Evolutionary conservation across 1,140 invertebrate species (phyloP).

Genomic region (Drosophila parabipectinata): DNA sequence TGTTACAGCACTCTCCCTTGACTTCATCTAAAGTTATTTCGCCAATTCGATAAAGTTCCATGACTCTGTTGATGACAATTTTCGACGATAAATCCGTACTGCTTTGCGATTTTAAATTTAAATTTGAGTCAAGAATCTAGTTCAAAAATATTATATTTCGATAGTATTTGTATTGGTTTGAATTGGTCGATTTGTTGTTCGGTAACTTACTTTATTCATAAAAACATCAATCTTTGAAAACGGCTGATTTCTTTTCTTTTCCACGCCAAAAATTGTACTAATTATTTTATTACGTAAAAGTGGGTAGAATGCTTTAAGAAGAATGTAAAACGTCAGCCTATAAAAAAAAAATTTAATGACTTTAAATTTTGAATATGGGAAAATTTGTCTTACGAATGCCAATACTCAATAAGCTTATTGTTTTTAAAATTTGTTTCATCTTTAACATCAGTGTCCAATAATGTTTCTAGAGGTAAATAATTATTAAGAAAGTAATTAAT

Average conservation of each 20-base stretch:
- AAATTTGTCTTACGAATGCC: not conserved
- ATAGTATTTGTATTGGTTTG: not conserved
- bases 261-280: not conserved
- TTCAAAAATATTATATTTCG: not conserved
- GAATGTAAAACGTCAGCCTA: not conserved
- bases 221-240: not conserved
- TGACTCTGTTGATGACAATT: slow-evolving; percentile 34
- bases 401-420: not conserved
- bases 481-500: no score
- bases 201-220: not conserved
- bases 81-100: not conserved
- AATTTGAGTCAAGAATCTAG: slow-evolving; percentile 10
- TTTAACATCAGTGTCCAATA: slow-evolving; percentile 35
- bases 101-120: not conserved
- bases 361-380: not conserved
- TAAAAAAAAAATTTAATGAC: not conserved
- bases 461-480: slow-evolving; percentile 29
- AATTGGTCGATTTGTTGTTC: not conserved
- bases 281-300: not conserved
- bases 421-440: not conserved
- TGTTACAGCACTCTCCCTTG: slow-evolving; percentile 48
- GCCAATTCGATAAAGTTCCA: slow-evolving; percentile 36
- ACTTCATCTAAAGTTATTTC: slow-evolving; percentile 43
- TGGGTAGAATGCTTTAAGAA: not conserved
- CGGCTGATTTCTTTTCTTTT: not conserved